These are phyloP conservation scores for Lycophotia porphyrea DNA, from an alignment of 2,888 invertebrate species.

Conservation along the genomic window DNA sequence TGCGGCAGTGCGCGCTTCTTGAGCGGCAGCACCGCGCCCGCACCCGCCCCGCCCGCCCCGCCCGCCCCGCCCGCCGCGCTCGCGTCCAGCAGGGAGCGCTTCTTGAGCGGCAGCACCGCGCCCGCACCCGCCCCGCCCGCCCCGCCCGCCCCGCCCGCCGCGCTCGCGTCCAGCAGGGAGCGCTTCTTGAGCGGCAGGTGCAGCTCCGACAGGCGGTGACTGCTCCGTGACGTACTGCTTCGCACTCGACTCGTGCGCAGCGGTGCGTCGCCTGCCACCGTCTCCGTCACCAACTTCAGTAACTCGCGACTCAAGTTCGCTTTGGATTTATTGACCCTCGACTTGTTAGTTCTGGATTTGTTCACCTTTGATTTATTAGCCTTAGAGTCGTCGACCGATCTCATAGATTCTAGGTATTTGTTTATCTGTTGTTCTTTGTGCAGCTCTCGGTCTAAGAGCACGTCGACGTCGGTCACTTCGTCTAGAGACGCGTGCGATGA, in stretches of 20 bases:
- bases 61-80: too few species aligned
- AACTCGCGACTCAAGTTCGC: constrained; percentile 69
- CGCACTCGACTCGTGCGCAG: constrained; percentile 66
- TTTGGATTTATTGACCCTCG: constrained; percentile 9
- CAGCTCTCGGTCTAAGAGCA: constrained; percentile 77
- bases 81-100: too few species aligned
- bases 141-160: too few species aligned
- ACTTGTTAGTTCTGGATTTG: constrained; percentile 36
- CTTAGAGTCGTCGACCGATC: constrained; percentile 59
- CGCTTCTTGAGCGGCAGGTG: constrained; percentile 84
- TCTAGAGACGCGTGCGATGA: constrained; percentile 74
- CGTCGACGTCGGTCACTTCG: constrained; percentile 72
- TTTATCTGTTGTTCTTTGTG: constrained; percentile 66
- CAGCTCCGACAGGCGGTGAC: too few species aligned
- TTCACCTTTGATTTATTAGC: constrained; percentile 45
- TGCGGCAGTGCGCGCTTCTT: constrained; percentile 79
- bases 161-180: constrained; percentile 66
- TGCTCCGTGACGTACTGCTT: too few species aligned
- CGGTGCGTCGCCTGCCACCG: constrained; percentile 74
- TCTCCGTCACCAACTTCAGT: constrained; percentile 75
- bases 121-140: too few species aligned
- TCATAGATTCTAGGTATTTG: constrained; percentile 56
- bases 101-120: too few species aligned
- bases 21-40: constrained; percentile 77
- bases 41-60: too few species aligned